phyloP scores from a whole-genome alignment of 2,888 invertebrate genomes.

The Chrysina gloriosa region DNA sequence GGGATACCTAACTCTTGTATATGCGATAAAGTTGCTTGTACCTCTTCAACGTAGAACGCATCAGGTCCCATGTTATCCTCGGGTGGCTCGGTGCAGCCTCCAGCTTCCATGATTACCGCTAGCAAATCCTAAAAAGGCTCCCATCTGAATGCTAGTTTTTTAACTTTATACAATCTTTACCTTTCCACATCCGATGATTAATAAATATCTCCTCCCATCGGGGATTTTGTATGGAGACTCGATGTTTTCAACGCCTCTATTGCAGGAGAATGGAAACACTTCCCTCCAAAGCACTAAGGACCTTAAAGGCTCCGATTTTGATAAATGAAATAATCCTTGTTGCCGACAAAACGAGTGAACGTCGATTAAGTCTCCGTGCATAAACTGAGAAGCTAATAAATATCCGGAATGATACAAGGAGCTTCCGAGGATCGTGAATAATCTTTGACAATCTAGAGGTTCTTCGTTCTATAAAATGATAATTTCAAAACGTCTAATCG shows the following conservation, averaged over 20 bases:
- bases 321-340: conserved; percentile 79
- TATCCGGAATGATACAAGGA: conserved; percentile 72
- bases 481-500: too few species aligned
- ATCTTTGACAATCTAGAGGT: conserved; percentile 78
- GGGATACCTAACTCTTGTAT: conserved; percentile 81
- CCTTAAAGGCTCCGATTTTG: conserved; percentile 74
- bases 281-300: conserved; percentile 83
- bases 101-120: conserved; percentile 79
- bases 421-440: conserved; percentile 70
- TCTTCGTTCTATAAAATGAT: conserved; percentile 76
- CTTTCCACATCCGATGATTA: conserved; percentile 77
- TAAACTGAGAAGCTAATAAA: conserved; percentile 82
- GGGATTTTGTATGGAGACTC: conserved; percentile 64
- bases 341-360: conserved; percentile 80
- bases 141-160: background rate
- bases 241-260: conserved; percentile 53
- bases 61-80: conserved; percentile 77
- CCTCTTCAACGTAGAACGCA: conserved; percentile 90
- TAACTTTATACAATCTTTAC: too few species aligned
- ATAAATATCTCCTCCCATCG: conserved; percentile 77
- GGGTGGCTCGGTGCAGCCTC: conserved; percentile 78
- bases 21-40: conserved; percentile 84
- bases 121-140: conserved; percentile 69
- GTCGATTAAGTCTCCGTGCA: conserved; percentile 78
- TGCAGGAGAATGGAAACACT: conserved; percentile 72